A percentile compares a stretch with the other conserved stretches of the same genome.
Evolutionary conservation across 30 jellyfish, hydroid and myxozoan genomes (phyloP).

Genomic region (Aurelia coerulea): DNA sequence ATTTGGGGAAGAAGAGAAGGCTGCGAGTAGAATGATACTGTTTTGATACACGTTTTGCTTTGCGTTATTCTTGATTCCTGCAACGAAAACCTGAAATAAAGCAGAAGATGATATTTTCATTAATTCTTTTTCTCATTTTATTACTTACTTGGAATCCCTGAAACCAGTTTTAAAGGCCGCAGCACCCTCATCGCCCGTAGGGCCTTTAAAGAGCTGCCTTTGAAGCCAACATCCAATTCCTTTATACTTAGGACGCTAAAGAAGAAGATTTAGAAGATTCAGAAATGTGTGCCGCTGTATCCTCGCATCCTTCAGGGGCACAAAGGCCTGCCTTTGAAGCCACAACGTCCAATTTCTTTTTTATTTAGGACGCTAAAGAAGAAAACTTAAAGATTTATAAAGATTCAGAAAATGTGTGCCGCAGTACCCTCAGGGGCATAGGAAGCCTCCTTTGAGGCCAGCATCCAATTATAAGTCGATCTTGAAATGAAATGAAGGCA

Average conservation of each 20-base stretch:
- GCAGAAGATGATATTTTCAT: neutral
- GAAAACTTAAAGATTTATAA: too few relatives aligned
- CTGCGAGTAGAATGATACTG: neutral
- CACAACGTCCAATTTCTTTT: too few relatives aligned
- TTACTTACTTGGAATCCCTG: constrained; percentile 99
- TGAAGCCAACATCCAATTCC: constrained; percentile 72
- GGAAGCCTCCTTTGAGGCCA: too few relatives aligned
- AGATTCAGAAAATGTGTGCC: too few relatives aligned
- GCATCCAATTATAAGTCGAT: too few relatives aligned
- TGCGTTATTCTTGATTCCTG: neutral
- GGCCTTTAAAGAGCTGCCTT: constrained; percentile 89
- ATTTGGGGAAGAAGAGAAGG: too few relatives aligned
- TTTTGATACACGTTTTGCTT: neutral
- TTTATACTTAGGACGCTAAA: constrained; percentile 94
- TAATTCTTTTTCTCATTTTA: neutral
- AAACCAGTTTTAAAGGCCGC: constrained; percentile 94
- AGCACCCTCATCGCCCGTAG: constrained; percentile 95
- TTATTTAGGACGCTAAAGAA: too few relatives aligned
- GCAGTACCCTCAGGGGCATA: too few relatives aligned
- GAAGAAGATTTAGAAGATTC: neutral
- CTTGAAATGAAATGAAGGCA: too few relatives aligned
- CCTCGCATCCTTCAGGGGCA: too few relatives aligned
- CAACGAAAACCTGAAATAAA: neutral
- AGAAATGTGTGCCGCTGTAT: too few relatives aligned
- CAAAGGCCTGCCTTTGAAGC: too few relatives aligned